Evolutionary conservation across 2,797 vertebrate species (phyloP).

Genomic region (Arrhamphus sclerolepis): DNA sequence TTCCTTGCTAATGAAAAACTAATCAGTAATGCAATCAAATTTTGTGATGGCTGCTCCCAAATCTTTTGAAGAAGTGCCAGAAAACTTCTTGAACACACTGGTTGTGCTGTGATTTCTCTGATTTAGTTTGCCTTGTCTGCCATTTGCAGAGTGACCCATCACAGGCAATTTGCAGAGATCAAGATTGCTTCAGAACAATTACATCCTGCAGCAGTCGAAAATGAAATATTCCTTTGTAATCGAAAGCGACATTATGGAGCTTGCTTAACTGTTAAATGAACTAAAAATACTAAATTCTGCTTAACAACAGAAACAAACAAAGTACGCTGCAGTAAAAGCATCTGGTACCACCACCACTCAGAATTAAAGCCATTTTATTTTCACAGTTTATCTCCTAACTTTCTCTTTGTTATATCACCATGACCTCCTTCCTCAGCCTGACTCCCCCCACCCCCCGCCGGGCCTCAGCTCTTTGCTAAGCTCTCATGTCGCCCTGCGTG

Average conservation of each 20-base stretch:
- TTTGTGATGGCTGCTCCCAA: neutral
- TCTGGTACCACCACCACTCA: neutral
- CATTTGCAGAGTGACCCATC: constrained; percentile 24
- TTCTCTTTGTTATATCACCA: constrained; percentile 48
- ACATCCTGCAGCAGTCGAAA: constrained; percentile 41
- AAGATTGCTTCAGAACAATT: constrained; percentile 20
- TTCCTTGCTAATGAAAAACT: neutral
- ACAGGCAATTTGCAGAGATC: constrained; percentile 12
- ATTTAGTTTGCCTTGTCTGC: constrained; percentile 27
- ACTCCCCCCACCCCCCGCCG: constrained; percentile 19
- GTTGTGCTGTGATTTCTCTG: constrained; percentile 27
- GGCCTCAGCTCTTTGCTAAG: constrained; percentile 43
- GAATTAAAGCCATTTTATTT: constrained; percentile 19
- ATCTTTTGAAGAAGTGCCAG: constrained; percentile 10
- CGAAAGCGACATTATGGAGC: constrained; percentile 47
- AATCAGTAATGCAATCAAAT: neutral
- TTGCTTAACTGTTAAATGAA: constrained; percentile 51
- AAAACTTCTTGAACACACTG: constrained; percentile 4
- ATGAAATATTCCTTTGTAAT: constrained; percentile 29
- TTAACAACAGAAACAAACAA: constrained; percentile 2
- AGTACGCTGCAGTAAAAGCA: constrained; percentile 7
- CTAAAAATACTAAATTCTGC: constrained; percentile 9
- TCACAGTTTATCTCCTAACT: constrained; percentile 10
- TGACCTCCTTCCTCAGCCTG: constrained; percentile 44
- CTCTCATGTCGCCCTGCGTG: constrained; percentile 11